A percentile compares a stretch with the other conserved stretches of the same genome.
These are phyloP conservation scores for Rambutsinella grinnellia DNA, from an alignment of 2,888 invertebrate genomes.

Conservation along the genomic window DNA sequence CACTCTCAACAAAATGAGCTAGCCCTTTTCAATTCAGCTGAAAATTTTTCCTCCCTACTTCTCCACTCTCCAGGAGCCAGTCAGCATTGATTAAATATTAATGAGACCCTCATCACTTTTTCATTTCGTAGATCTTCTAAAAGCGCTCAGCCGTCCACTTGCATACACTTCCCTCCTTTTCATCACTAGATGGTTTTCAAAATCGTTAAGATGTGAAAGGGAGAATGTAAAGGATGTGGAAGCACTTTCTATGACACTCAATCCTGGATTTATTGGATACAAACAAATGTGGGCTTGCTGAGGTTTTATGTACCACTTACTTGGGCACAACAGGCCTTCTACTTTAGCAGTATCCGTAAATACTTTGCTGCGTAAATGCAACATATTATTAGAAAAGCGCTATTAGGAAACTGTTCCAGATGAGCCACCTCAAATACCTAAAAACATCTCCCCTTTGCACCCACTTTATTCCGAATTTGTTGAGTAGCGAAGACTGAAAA, in stretches of 20 bases:
- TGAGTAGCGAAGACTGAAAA: no score
- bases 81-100: constrained; percentile 55
- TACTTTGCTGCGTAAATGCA: no score
- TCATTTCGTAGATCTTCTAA: not conserved
- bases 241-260: constrained; percentile 1
- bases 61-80: constrained; percentile 18
- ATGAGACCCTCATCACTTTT: constrained; percentile 39
- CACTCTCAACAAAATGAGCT: not conserved
- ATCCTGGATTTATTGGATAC: constrained; percentile 19
- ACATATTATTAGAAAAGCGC: no score
- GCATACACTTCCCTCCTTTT: not conserved
- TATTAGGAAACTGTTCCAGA: no score
- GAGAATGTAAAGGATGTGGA: not conserved
- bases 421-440: no score
- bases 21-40: not conserved
- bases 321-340: no score
- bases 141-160: not conserved
- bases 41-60: not conserved
- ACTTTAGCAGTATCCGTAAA: no score
- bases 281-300: not conserved
- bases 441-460: no score
- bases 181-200: not conserved
- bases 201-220: constrained; percentile 3
- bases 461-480: no score
- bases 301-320: not conserved